These are phyloP conservation scores for Lepilemur septentrionalis DNA, from an alignment of 2,797 vertebrate species.

Conservation along the genomic window DNA sequence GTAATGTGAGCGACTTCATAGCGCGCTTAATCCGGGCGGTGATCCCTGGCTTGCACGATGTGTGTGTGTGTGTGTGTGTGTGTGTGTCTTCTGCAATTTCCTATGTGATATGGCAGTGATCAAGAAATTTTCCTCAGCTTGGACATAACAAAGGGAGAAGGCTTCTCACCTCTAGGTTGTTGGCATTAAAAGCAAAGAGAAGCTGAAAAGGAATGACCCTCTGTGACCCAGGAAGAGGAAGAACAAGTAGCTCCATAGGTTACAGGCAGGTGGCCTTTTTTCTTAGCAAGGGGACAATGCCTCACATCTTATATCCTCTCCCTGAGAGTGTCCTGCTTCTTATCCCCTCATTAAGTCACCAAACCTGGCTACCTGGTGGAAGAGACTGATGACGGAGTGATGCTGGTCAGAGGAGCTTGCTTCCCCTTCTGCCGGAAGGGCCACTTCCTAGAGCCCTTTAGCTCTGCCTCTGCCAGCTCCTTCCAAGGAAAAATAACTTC, in stretches of 20 bases:
- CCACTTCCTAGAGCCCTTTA: background rate
- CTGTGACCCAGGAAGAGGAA: background rate
- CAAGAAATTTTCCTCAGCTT: background rate
- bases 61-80: background rate
- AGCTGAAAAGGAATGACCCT: background rate
- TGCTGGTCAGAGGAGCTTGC: background rate
- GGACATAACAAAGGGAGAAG: background rate
- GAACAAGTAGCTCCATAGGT: background rate
- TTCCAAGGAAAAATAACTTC: background rate
- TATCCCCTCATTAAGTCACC: background rate
- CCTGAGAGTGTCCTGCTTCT: background rate
- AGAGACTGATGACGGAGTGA: background rate
- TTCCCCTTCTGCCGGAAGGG: background rate
- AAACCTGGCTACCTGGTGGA: background rate
- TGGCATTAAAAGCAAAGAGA: background rate
- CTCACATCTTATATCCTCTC: background rate
- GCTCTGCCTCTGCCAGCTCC: background rate
- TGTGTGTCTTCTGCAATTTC: background rate
- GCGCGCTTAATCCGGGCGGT: background rate
- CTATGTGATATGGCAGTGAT: background rate
- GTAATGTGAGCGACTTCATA: background rate
- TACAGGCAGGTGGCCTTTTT: background rate
- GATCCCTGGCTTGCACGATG: background rate
- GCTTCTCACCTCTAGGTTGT: background rate
- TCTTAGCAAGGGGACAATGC: background rate